Evolutionary conservation across 2,888 invertebrate genomes (phyloP), one percentile per base, ranked within the genome.

Genomic region (Tenthredo scrophulariae): DNA sequence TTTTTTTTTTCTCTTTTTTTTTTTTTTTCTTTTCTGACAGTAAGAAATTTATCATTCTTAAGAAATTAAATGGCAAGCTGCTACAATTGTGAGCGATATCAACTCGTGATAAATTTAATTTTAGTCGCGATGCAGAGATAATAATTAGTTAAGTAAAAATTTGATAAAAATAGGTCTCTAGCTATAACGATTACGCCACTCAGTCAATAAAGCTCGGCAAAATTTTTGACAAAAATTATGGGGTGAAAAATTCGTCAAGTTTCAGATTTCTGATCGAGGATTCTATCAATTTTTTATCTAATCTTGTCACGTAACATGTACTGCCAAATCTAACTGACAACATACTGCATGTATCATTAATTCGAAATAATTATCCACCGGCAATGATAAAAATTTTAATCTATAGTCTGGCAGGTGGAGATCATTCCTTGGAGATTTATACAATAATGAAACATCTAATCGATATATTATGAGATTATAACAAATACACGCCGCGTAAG

Each of bases 291-390:
- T 22, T 26, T 26, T 22, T 10, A 62, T 62, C 26, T 62, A 26
- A 70, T 70, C 37, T 70, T 37, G 70, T 70, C 37, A 70, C 37
- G 70, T 70, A 70, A 70, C 22, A 26, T n/a, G 62, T 70, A 13
- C 33, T 18, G 29, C 5, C 6, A 33, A 70, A 70, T 7, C 18
- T 15, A 26, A n/a, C 62, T 26, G 62, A 62, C 26, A 26, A 62
- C 62, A 26, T 43, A 0, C 13, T 43, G 13, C 10, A 13, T 4
- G 62, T 9, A 37, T 70, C 33, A 37, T 37, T 70, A 3, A 37
- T 29, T 70, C 70, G 29, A 33, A 67, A 29, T 70, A 18, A 70
- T 70, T 29, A 70, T 18, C n/a, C 37, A 37, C 22, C 0, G 26
- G 18, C 37, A 70, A 70, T 70, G n/a, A 70, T 18, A 70, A 70